Percentiles rank a stretch among this genome's conserved stretches.
phyloP scores from a whole-genome alignment of 2,888 invertebrate genomes.

The Nysson spinosus region DNA sequence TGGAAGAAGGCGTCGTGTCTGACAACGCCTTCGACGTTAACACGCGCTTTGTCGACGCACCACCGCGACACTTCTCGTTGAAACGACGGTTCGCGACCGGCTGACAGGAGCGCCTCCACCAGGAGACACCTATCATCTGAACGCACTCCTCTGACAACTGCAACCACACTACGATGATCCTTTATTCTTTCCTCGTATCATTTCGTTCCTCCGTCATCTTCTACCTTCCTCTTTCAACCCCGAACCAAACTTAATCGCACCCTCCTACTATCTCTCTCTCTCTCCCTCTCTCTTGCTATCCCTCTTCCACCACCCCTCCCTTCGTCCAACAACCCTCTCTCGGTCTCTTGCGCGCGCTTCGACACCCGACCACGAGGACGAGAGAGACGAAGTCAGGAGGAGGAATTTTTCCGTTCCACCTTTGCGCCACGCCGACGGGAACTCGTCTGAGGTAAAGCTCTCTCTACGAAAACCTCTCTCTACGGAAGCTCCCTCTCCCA shows the following conservation, averaged over 20 bases:
- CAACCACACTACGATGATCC: slow-evolving; percentile 15
- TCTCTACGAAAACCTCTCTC: no score
- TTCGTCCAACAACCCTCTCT: slow-evolving; percentile 14
- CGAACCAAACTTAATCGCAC: no score
- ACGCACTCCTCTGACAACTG: slow-evolving; percentile 52
- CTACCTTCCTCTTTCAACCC: not conserved
- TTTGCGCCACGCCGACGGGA: slow-evolving; percentile 53
- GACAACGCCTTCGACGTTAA: slow-evolving; percentile 6
- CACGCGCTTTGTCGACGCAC: slow-evolving; percentile 35
- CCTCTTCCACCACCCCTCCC: not conserved
- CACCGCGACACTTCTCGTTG: slow-evolving; percentile 40
- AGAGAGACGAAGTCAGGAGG: no score
- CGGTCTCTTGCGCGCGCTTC: slow-evolving; percentile 50
- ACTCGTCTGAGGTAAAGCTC: slow-evolving; percentile 59
- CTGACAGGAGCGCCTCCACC: slow-evolving; percentile 54
- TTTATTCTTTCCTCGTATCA: not conserved
- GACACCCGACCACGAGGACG: slow-evolving; percentile 58
- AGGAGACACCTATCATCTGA: slow-evolving; percentile 72
- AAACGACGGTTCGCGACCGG: slow-evolving; percentile 45
- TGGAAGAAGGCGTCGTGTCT: slow-evolving; percentile 18
- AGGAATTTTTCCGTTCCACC: slow-evolving; percentile 50
- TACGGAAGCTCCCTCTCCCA: slow-evolving; percentile 21
- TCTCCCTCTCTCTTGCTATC: slow-evolving; percentile 2
- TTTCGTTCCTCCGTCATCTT: not conserved
- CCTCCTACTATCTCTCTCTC: not conserved